Conservation (phyloP, 2,113 vertebrate species). For the Nesospiza acunhae region DNA sequence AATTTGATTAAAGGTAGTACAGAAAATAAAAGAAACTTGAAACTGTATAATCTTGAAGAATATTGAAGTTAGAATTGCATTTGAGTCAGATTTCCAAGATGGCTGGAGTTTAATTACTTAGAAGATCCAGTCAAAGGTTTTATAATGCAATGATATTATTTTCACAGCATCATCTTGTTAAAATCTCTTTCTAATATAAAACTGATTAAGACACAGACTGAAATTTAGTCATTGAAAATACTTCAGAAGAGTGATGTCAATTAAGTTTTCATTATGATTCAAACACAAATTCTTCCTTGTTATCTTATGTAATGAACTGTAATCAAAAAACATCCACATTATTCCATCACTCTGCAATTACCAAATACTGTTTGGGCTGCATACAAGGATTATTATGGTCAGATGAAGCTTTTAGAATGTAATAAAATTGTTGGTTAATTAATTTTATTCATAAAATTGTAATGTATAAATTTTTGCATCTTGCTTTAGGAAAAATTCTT, state of each 20-base stretch:
- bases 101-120: constrained; percentile 23
- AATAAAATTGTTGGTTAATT: constrained; percentile 48
- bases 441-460: constrained; percentile 45
- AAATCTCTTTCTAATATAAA: constrained; percentile 32
- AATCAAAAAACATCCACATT: constrained; percentile 32
- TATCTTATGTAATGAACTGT: constrained; percentile 36
- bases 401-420: constrained; percentile 33
- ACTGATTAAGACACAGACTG: constrained; percentile 34
- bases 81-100: constrained; percentile 27
- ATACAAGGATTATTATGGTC: constrained; percentile 23
- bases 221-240: constrained; percentile 32
- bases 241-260: not conserved
- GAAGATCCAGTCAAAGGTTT: constrained; percentile 4
- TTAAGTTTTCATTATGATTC: constrained; percentile 44
- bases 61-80: not conserved
- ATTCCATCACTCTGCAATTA: constrained; percentile 20
- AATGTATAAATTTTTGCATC: not conserved
- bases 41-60: not conserved
- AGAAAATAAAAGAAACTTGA: not conserved
- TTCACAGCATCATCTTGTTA: not conserved
- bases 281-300: constrained; percentile 31
- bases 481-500: not conserved
- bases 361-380: constrained; percentile 22
- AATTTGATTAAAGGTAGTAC: not conserved
- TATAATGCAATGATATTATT: constrained; percentile 10